Evolutionary conservation across 1,140 invertebrate species (phyloP).

Genomic region (Drosophila seguyi): DNA sequence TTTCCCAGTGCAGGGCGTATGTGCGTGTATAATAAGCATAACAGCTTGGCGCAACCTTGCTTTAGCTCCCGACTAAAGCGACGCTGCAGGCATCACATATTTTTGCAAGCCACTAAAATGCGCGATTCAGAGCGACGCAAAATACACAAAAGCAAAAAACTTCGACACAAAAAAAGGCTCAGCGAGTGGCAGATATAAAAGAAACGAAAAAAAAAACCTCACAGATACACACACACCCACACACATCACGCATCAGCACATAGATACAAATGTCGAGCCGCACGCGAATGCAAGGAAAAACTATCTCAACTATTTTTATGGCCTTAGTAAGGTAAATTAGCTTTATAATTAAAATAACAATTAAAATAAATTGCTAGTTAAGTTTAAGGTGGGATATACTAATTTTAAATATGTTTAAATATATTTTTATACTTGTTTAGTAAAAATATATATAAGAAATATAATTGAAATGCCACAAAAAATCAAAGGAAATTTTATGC

Average conservation of each 20-base stretch:
- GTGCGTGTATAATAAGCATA: constrained; percentile 59
- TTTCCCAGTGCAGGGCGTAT: background rate
- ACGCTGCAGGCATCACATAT: constrained; percentile 57
- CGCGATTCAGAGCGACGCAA: constrained; percentile 33
- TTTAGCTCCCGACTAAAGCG: constrained; percentile 30
- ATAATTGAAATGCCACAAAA: background rate
- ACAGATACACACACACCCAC: constrained; percentile 23
- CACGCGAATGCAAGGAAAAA: constrained; percentile 7
- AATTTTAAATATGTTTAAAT: background rate
- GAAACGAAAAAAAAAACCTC: background rate
- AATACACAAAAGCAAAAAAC: constrained; percentile 19
- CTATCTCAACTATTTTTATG: constrained; percentile 10
- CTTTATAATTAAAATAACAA: background rate
- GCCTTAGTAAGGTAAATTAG: background rate
- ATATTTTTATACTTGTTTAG: background rate
- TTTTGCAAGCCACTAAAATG: constrained; percentile 58
- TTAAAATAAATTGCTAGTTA: no score
- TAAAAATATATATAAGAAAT: background rate
- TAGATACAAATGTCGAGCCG: constrained; percentile 20
- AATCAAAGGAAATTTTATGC: background rate
- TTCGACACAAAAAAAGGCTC: constrained; percentile 11
- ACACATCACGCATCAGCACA: background rate
- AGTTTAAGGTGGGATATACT: no score
- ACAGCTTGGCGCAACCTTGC: constrained; percentile 47
- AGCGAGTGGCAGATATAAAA: constrained; percentile 30